phyloP scores from a whole-genome alignment of 2,888 invertebrate genomes.

The Sphaerophoria rueppellii region DNA sequence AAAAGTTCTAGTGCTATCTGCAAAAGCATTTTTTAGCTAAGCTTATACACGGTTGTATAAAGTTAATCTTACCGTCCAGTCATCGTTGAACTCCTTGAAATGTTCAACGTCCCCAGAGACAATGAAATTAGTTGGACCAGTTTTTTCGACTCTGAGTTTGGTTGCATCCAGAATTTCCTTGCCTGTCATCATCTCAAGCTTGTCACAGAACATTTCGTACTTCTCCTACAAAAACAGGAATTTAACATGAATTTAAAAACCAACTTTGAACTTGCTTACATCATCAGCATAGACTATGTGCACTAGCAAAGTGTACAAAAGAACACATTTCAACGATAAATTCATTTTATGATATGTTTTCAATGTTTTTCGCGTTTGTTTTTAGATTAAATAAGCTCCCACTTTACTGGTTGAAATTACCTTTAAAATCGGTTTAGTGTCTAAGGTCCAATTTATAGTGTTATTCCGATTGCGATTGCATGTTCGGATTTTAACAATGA shows the following conservation, averaged over 20 bases:
- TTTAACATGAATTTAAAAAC: neutral
- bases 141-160: constrained; percentile 73
- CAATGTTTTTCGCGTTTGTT: neutral
- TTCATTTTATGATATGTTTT: neutral
- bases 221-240: neutral
- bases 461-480: constrained; percentile 79
- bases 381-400: neutral
- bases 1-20: constrained; percentile 74
- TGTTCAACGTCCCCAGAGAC: constrained; percentile 76
- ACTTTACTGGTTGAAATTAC: neutral
- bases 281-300: neutral
- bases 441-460: neutral
- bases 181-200: constrained; percentile 70
- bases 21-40: neutral
- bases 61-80: constrained; percentile 76
- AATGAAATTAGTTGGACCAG: constrained; percentile 63
- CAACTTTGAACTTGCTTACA: neutral
- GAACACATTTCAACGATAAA: neutral
- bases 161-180: constrained; percentile 72
- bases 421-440: neutral
- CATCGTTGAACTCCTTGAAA: constrained; percentile 75
- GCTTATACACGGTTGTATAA: neutral
- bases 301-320: neutral
- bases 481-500: constrained; percentile 83
- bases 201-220: constrained; percentile 68